Percentiles rank a stretch among this genome's conserved stretches.
Conservation (phyloP, 2,888 invertebrate genomes). For the Acrobeloides nanus region DNA sequence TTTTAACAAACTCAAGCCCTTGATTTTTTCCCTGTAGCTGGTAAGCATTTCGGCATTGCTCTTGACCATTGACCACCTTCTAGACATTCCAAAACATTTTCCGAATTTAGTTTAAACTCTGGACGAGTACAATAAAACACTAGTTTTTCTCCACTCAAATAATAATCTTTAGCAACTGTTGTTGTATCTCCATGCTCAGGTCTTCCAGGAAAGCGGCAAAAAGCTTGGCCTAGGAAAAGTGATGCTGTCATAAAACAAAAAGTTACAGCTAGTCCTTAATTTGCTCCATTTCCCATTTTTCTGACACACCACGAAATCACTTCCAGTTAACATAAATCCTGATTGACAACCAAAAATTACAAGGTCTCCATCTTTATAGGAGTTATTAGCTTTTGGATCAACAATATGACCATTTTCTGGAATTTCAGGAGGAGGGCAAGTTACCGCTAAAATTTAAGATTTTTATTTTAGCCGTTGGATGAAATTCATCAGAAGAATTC, state of each 20-base stretch:
- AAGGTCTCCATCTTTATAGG: conserved; percentile 65
- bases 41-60: conserved; percentile 19
- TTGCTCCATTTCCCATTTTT: conserved; percentile 71
- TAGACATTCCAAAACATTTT: conserved; percentile 44
- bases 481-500: no score
- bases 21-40: no score
- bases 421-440: conserved; percentile 16
- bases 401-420: conserved; percentile 20
- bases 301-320: conserved; percentile 80
- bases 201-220: conserved; percentile 39
- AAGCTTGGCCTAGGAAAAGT: no score
- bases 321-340: conserved; percentile 79
- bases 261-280: conserved; percentile 37
- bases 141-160: conserved; percentile 43
- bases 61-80: conserved; percentile 30
- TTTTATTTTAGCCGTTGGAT: no score
- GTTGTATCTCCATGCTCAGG: conserved; percentile 42
- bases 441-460: conserved; percentile 12
- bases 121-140: conserved; percentile 42
- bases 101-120: conserved; percentile 35
- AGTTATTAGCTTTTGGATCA: conserved; percentile 7
- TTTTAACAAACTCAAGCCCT: no score
- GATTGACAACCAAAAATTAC: conserved; percentile 79
- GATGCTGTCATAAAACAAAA: no score
- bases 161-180: conserved; percentile 34